Evolutionary conservation across 2,113 vertebrate genomes (phyloP).

Genomic region (Oreocharis arfaki): DNA sequence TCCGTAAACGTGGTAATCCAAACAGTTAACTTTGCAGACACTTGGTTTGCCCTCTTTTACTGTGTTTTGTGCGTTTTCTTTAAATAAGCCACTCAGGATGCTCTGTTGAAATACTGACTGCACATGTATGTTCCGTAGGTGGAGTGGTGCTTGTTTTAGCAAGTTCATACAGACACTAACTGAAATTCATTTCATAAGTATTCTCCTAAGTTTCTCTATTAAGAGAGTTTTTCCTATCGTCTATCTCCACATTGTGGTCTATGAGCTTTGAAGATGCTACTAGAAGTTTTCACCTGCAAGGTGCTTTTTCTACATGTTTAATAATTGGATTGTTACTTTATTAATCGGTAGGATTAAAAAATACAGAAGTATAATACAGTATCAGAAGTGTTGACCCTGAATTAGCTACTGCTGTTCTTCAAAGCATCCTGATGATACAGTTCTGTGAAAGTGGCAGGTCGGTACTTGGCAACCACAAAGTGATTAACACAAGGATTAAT

Average conservation of each 20-base stretch:
- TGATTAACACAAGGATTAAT: background rate
- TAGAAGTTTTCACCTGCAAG: background rate
- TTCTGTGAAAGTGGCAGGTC: background rate
- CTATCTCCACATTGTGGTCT: fast-evolving
- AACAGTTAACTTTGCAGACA: background rate
- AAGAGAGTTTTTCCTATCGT: background rate
- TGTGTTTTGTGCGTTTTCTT: background rate
- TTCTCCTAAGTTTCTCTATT: background rate
- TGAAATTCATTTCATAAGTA: background rate
- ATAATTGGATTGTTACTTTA: background rate
- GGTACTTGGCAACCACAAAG: background rate
- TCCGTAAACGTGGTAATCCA: background rate
- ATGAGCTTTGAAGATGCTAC: background rate
- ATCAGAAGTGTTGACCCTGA: background rate
- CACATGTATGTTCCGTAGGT: background rate
- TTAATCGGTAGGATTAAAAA: background rate
- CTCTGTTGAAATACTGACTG: background rate
- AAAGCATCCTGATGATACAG: background rate
- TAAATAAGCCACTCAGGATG: background rate
- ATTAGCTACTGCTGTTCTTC: background rate
- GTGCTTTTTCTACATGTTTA: background rate
- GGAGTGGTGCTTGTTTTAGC: background rate
- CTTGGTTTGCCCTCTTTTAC: background rate
- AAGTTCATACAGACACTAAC: background rate
- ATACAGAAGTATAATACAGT: no score